Evolutionary conservation across 2,113 vertebrate species (phyloP).

Genomic region (Alligator mississippiensis): DNA sequence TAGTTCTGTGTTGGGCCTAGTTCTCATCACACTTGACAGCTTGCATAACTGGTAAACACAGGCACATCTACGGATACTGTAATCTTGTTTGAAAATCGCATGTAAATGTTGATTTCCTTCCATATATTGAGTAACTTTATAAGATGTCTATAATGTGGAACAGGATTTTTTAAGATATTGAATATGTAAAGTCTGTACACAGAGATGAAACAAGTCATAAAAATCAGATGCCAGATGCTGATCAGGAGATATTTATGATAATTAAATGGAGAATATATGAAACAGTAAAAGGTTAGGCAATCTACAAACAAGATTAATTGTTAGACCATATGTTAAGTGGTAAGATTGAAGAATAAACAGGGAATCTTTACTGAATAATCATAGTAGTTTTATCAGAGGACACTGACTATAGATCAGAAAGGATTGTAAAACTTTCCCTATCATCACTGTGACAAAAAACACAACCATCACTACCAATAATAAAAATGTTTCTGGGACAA

Average conservation of each 20-base stretch:
- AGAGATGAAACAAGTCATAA: neutral
- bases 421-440: neutral
- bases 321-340: neutral
- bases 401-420: slow-evolving; percentile 5
- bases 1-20: neutral
- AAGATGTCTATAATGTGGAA: neutral
- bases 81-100: neutral
- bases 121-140: neutral
- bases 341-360: neutral
- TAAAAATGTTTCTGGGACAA: neutral
- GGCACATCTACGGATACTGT: neutral
- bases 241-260: slow-evolving; percentile 5
- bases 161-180: neutral
- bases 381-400: neutral
- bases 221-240: neutral
- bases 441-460: neutral
- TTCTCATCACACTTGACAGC: rapidly evolving
- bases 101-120: neutral
- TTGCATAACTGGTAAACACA: neutral
- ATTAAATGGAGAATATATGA: slow-evolving; percentile 23
- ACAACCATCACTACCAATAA: neutral
- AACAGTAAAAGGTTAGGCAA: slow-evolving; percentile 2
- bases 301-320: neutral
- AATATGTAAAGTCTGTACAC: neutral
- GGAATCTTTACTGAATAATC: neutral